A percentile compares a stretch with the other conserved stretches of the same genome.
These are phyloP conservation scores for Dipodomys merriami DNA, from an alignment of 2,113 vertebrate species.

Conservation along the genomic window DNA sequence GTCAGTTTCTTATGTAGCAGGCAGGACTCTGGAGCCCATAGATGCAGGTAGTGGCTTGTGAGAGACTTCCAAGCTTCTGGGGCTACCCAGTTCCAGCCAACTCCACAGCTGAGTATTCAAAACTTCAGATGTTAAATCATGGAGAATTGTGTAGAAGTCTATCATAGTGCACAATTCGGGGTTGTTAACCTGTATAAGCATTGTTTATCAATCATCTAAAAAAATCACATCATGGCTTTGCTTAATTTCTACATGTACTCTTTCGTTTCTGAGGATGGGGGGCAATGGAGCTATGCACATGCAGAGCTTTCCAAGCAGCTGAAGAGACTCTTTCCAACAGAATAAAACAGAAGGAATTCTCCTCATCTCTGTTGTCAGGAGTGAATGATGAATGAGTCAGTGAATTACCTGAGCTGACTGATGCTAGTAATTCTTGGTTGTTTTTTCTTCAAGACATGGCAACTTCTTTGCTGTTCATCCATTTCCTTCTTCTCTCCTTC, in stretches of 20 bases:
- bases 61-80: too few relatives aligned
- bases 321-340: too few relatives aligned
- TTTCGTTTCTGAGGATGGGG: neutral
- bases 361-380: neutral
- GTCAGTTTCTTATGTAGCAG: neutral
- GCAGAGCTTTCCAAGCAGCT: neutral
- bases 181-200: neutral
- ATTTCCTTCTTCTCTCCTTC: too few relatives aligned
- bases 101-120: neutral
- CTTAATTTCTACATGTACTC: neutral
- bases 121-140: neutral
- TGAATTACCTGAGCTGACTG: too few relatives aligned
- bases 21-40: neutral
- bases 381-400: neutral
- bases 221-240: neutral
- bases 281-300: neutral
- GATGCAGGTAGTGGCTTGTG: neutral
- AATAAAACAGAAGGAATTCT: too few relatives aligned
- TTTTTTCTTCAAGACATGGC: neutral
- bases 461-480: neutral
- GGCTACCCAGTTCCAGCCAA: too few relatives aligned
- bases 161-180: neutral
- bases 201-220: neutral
- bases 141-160: neutral
- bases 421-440: neutral